These are phyloP conservation scores for Drosophila funebris DNA, from an alignment of 1,140 invertebrate genomes.

Conservation along the genomic window DNA sequence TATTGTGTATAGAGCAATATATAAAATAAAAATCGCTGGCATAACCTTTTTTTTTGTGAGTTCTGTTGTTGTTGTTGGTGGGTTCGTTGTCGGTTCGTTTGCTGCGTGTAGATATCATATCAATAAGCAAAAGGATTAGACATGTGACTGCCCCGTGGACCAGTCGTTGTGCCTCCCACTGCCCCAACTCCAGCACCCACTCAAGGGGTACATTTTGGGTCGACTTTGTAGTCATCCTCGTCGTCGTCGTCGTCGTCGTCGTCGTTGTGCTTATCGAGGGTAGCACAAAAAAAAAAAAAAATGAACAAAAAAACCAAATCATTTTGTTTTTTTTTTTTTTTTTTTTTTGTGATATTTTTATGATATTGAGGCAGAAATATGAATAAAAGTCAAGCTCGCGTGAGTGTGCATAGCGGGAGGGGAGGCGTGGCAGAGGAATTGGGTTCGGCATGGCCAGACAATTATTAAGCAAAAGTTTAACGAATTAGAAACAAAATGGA, in stretches of 20 bases:
- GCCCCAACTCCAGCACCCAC: background rate
- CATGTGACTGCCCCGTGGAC: slow-evolving; percentile 67
- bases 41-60: slow-evolving; percentile 53
- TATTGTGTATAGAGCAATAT: slow-evolving; percentile 45
- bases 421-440: slow-evolving; percentile 12
- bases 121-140: slow-evolving; percentile 83
- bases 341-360: slow-evolving; percentile 40
- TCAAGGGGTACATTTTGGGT: slow-evolving; percentile 51
- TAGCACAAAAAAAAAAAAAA: slow-evolving; percentile 27
- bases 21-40: slow-evolving; percentile 75
- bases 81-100: slow-evolving; percentile 25
- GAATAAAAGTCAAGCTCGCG: slow-evolving; percentile 70
- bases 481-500: slow-evolving; percentile 75
- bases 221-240: slow-evolving; percentile 47
- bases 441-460: slow-evolving; percentile 60
- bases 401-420: background rate
- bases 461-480: slow-evolving; percentile 82
- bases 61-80: slow-evolving; percentile 14
- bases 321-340: slow-evolving; percentile 28
- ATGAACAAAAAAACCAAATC: slow-evolving; percentile 34
- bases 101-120: slow-evolving; percentile 77
- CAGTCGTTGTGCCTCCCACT: slow-evolving; percentile 5
- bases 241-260: background rate
- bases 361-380: slow-evolving; percentile 48
- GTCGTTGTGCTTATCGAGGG: slow-evolving; percentile 61